Evolutionary conservation across 1,140 invertebrate genomes (phyloP).

Genomic region (Aleiodes sp.): DNA sequence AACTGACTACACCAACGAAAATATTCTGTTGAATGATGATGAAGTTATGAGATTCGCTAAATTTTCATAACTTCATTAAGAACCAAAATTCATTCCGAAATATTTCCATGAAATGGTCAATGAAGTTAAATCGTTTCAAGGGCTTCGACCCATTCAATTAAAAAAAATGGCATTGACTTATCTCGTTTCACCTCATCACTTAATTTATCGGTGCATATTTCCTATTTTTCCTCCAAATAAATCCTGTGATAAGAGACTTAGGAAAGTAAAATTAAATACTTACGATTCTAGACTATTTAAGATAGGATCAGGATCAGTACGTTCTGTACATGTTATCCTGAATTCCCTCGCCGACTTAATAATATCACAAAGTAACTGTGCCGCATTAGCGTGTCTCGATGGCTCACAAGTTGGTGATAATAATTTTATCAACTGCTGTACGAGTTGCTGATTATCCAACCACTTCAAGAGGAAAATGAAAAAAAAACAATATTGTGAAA

Average conservation of each 20-base stretch:
- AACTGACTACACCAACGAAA: too few species aligned
- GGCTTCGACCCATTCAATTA: too few species aligned
- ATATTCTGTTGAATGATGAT: too few species aligned
- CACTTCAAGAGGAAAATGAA: conserved; percentile 71
- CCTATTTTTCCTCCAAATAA: too few species aligned
- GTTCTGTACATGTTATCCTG: conserved; percentile 70
- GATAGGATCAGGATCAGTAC: conserved; percentile 72
- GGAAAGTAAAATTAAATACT: conserved; percentile 53
- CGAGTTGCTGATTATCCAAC: conserved; percentile 86
- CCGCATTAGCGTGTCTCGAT: conserved; percentile 81
- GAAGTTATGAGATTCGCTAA: too few species aligned
- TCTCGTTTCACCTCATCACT: too few species aligned
- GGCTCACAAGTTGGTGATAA: conserved; percentile 79
- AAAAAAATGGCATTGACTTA: too few species aligned
- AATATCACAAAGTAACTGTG: conserved; percentile 85
- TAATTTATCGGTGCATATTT: too few species aligned
- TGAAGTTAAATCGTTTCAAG: too few species aligned
- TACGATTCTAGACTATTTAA: conserved; percentile 78
- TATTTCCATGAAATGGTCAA: too few species aligned
- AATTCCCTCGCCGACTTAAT: conserved; percentile 76
- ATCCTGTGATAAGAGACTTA: background rate
- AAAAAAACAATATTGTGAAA: conserved; percentile 24
- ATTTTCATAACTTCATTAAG: too few species aligned
- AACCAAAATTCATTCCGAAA: too few species aligned
- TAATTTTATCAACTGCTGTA: conserved; percentile 83